These are phyloP conservation scores for Sus scrofa DNA, from an alignment of 2,113 vertebrate species.

Conservation along the genomic window DNA sequence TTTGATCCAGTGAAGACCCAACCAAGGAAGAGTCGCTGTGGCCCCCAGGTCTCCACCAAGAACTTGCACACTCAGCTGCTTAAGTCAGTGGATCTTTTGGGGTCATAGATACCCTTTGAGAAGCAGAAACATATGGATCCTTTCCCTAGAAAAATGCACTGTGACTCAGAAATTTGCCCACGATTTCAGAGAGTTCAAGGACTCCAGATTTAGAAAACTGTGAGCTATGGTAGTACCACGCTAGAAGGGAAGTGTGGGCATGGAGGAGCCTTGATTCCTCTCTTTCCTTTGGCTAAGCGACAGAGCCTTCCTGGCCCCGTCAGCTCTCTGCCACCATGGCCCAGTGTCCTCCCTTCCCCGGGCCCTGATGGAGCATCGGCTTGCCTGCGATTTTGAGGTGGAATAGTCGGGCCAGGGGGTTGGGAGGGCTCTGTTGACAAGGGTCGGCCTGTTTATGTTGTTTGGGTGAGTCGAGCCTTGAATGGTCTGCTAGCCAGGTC, in stretches of 20 bases:
- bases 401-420: neutral
- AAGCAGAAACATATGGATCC: neutral
- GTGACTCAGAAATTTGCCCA: neutral
- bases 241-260: neutral
- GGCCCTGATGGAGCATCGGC: neutral
- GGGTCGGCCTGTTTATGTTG: neutral
- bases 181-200: neutral
- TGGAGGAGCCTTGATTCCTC: neutral
- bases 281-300: neutral
- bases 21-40: neutral
- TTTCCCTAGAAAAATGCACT: neutral
- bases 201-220: neutral
- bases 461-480: neutral
- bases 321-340: neutral
- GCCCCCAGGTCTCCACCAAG: neutral
- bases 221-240: neutral
- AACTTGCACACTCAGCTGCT: neutral
- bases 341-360: neutral
- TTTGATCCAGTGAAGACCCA: neutral
- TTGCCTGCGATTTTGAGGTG: neutral
- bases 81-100: neutral
- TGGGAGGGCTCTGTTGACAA: neutral
- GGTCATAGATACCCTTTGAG: neutral
- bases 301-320: neutral
- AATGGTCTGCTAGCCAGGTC: neutral